These are phyloP conservation scores for Nothocercus julius DNA, from an alignment of 2,113 vertebrate genomes.

Conservation along the genomic window DNA sequence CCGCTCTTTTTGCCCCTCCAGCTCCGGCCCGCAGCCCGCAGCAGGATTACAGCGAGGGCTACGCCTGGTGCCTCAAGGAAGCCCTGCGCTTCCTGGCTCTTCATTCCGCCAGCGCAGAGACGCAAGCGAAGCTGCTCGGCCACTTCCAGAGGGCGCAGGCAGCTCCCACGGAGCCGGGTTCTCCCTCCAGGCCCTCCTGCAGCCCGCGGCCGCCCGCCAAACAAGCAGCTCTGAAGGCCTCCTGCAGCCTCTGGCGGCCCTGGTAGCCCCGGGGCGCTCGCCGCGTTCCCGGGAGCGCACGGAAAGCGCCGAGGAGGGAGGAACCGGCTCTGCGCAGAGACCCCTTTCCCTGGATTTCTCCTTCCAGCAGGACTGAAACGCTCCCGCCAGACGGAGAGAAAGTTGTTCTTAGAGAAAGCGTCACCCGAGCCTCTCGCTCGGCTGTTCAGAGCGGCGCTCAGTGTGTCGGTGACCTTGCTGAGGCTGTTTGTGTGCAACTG, in stretches of 20 bases:
- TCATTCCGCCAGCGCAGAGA: conserved; percentile 58
- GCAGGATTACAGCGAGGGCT: conserved; percentile 74
- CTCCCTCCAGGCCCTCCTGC: neutral
- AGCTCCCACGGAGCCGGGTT: neutral
- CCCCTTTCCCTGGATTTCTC: neutral
- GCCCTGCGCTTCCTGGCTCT: conserved; percentile 76
- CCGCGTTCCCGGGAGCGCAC: too few relatives aligned
- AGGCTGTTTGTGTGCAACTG: conserved; percentile 41
- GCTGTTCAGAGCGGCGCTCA: conserved; percentile 32
- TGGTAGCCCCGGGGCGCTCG: conserved; percentile 49
- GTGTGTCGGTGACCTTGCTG: conserved; percentile 46
- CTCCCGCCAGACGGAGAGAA: conserved; percentile 21
- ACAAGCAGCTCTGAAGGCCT: neutral
- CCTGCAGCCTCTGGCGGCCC: conserved; percentile 75
- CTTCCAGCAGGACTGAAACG: neutral
- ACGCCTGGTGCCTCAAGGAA: conserved; percentile 79
- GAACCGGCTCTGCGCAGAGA: conserved; percentile 19
- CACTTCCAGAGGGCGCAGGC: conserved; percentile 68
- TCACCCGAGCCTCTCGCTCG: conserved; percentile 31
- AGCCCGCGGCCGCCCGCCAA: neutral
- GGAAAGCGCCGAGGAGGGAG: neutral
- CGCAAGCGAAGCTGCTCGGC: conserved; percentile 68
- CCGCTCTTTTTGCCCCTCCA: neutral
- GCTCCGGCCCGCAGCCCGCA: conserved; percentile 27
- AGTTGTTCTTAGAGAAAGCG: conserved; percentile 58